phyloP scores from a whole-genome alignment of 2,797 vertebrate genomes.

The Champsocephalus gunnari region DNA sequence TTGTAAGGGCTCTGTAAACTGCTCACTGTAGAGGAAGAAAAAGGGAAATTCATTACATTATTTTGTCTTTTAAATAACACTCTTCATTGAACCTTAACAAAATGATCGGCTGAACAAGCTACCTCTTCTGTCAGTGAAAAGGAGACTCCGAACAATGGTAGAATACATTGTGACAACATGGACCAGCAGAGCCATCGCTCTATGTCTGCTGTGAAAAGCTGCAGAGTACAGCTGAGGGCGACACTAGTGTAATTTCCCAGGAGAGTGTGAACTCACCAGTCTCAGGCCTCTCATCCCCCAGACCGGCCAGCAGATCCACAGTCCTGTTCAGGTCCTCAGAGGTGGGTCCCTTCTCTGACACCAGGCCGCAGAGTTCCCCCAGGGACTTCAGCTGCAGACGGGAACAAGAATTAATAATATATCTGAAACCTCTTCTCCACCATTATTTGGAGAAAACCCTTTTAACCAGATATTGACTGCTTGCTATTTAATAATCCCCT shows the following conservation, averaged over 20 bases:
- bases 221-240: background rate
- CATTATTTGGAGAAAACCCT: background rate
- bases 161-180: background rate
- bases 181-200: background rate
- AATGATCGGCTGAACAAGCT: background rate
- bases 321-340: constrained; percentile 97
- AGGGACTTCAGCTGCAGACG: constrained; percentile 89
- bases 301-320: constrained; percentile 94
- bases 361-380: constrained; percentile 95
- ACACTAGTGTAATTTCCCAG: background rate
- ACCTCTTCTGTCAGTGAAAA: background rate
- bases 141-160: background rate
- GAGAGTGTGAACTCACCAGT: constrained; percentile 84
- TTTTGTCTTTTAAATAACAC: background rate
- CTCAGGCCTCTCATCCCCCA: constrained; percentile 94
- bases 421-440: background rate
- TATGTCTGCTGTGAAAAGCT: background rate
- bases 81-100: background rate
- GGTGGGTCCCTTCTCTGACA: constrained; percentile 91
- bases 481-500: background rate
- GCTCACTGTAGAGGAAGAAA: constrained; percentile 83
- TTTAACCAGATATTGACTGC: background rate
- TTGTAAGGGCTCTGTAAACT: constrained; percentile 97
- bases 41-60: background rate
- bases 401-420: background rate